These are phyloP conservation scores for Halichoeres trimaculatus DNA, from an alignment of 2,113 vertebrate species.

Conservation along the genomic window DNA sequence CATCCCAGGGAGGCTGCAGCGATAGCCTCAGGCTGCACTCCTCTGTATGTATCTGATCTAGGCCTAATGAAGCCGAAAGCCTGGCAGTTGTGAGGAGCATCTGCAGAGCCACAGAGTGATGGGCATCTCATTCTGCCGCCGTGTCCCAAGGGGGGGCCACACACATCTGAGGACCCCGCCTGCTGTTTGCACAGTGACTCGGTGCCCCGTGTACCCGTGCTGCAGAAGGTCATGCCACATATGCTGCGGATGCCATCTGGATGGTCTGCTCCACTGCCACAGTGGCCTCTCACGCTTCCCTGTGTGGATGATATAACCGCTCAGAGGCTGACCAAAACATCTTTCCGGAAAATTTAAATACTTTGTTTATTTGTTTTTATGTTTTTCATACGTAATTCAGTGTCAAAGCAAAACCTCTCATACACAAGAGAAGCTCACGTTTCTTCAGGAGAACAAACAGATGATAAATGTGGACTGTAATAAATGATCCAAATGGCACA, in stretches of 20 bases:
- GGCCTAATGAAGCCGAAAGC: conserved; percentile 90
- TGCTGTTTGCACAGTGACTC: conserved; percentile 72
- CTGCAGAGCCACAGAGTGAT: conserved; percentile 90
- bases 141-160: conserved; percentile 84
- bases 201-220: conserved; percentile 79
- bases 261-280: conserved; percentile 61
- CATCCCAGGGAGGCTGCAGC: conserved; percentile 75
- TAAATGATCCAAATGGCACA: too few species aligned
- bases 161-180: conserved; percentile 85
- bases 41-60: conserved; percentile 85
- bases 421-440: neutral
- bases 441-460: too few species aligned
- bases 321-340: conserved; percentile 20
- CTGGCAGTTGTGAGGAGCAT: conserved; percentile 87
- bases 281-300: conserved; percentile 28
- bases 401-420: neutral
- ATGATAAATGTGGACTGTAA: too few species aligned
- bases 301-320: conserved; percentile 48
- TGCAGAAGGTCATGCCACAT: conserved; percentile 85
- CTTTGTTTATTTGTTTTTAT: neutral
- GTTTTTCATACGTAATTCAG: conserved; percentile 10
- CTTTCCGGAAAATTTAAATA: conserved; percentile 2
- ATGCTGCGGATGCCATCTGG: conserved; percentile 77
- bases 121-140: conserved; percentile 89
- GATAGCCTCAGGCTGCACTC: conserved; percentile 83